Evolutionary conservation across 2,113 vertebrate species (phyloP).

Genomic region (Platysteira castanea): DNA sequence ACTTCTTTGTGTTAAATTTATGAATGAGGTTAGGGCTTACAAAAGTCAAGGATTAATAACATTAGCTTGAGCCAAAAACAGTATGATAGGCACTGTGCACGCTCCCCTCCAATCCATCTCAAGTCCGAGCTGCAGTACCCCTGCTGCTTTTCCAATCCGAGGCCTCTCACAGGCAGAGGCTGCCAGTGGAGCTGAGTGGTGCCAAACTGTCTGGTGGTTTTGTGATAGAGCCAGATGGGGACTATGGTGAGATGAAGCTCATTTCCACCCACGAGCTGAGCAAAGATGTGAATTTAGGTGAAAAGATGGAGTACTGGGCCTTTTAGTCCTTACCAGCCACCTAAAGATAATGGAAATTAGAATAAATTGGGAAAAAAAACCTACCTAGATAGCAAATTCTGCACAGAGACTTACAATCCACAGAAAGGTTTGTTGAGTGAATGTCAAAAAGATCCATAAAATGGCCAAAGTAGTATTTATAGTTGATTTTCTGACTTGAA

Average conservation of each 20-base stretch:
- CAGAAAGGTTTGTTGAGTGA: not conserved
- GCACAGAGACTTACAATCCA: not conserved
- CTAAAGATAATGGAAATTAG: not conserved
- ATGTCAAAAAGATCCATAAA: not conserved
- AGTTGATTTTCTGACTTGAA: constrained; percentile 19
- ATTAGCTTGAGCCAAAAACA: constrained; percentile 20
- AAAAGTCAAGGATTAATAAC: constrained; percentile 32
- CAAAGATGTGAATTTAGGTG: not conserved
- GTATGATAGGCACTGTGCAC: not conserved
- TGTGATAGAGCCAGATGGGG: not conserved
- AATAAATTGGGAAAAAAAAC: not conserved
- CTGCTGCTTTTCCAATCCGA: constrained; percentile 7
- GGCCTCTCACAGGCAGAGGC: constrained; percentile 19
- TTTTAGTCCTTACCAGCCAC: not conserved
- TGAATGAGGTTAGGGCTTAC: constrained; percentile 46
- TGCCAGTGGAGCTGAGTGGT: constrained; percentile 17
- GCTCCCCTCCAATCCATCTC: constrained; percentile 2
- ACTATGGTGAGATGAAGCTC: constrained; percentile 26
- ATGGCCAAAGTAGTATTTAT: not conserved
- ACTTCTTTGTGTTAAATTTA: constrained; percentile 11
- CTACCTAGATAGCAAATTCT: not conserved
- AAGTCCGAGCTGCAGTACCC: constrained; percentile 12
- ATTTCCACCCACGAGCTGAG: not conserved
- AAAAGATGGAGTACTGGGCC: not conserved
- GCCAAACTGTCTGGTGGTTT: constrained; percentile 64